Base-by-base conservation (phyloP, 2,797 vertebrate species). In the Lithobates sylvaticus region DNA sequence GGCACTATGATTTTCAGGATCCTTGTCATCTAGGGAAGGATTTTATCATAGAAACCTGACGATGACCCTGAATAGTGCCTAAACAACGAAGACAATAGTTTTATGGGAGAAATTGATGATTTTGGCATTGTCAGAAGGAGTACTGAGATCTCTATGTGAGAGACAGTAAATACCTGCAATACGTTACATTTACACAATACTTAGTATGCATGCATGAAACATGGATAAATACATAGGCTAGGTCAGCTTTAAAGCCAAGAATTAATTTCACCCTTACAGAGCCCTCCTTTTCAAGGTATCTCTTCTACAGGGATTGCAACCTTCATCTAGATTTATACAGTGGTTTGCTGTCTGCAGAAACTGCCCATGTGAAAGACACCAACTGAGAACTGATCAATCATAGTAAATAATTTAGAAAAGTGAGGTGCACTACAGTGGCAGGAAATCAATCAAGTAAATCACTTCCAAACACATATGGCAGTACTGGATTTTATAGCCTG, bases 371-470 rank as follows among this genome's bases (percentile, higher is more conserved):
- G 47, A 10, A 21, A 47, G 64, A 73, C 44, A 73, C 67, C 50
- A 78, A 78, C 54, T 32, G 50, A 70, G 84, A 42, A 50, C 69
- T 44, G 76, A 85, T 80, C 58, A 85, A 80, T 67, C 18, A 2
- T 23, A 47, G 70, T 67, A 75, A 79, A 85, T 74, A 74, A 80
- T 44, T 34, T 44, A 80, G 21, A 54, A 23, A 39, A 85, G 29
- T 39, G 70, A 74, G 39, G 10, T 9, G 16, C 12, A 44, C 54
- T 23, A 18, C 54, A 61, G 54, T 61, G 54, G 54, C 54, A 23
- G 54, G 54, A 61, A 61, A 61, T 61, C 54, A 23, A 61, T 61
- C 54, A 61, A 61, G 54, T 23, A 61, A 61, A 61, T 61, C 18
- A 23, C 21, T 61, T 23, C 6, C 54, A 61, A 61, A 23, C 21